Conservation (phyloP, 2,797 vertebrate species). For the Rhinatrema bivittatum region DNA sequence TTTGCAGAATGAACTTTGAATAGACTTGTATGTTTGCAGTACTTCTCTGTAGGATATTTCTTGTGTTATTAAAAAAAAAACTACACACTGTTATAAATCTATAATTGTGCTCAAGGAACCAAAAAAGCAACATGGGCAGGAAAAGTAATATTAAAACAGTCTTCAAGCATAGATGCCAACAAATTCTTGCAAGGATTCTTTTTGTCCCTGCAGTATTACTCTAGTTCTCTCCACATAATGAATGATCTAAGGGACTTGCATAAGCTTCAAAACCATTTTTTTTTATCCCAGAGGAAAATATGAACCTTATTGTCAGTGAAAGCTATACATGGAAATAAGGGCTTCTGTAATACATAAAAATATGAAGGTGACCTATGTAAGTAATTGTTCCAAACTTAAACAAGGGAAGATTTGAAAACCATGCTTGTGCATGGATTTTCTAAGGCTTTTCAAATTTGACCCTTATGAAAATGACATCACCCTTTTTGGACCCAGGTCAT, state of each 20-base stretch:
- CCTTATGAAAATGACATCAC: too few species aligned
- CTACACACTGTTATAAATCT: too few species aligned
- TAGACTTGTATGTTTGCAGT: too few species aligned
- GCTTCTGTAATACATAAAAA: slow-evolving; percentile 32
- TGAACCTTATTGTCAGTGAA: slow-evolving; percentile 43
- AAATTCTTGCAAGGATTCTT: slow-evolving; percentile 42
- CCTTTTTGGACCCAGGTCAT: too few species aligned
- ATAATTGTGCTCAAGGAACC: too few species aligned
- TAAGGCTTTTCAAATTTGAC: too few species aligned
- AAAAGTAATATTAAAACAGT: slow-evolving; percentile 18
- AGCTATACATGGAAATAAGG: slow-evolving; percentile 49
- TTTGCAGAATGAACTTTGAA: slow-evolving; percentile 1
- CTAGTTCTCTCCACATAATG: slow-evolving; percentile 45
- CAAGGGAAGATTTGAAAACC: too few species aligned
- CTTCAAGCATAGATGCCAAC: slow-evolving; percentile 14
- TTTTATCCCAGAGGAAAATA: slow-evolving; percentile 49
- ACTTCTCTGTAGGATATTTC: slow-evolving; percentile 9
- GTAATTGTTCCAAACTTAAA: slow-evolving; percentile 35
- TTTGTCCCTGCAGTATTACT: slow-evolving; percentile 28
- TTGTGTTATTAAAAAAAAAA: background rate
- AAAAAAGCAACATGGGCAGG: slow-evolving; percentile 18
- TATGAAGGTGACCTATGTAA: slow-evolving; percentile 51
- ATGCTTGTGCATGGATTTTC: too few species aligned
- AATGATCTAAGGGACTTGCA: slow-evolving; percentile 49
- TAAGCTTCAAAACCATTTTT: slow-evolving; percentile 49